These are phyloP conservation scores for Lottia scabra DNA, from an alignment of 2,888 invertebrate species.

Conservation along the genomic window DNA sequence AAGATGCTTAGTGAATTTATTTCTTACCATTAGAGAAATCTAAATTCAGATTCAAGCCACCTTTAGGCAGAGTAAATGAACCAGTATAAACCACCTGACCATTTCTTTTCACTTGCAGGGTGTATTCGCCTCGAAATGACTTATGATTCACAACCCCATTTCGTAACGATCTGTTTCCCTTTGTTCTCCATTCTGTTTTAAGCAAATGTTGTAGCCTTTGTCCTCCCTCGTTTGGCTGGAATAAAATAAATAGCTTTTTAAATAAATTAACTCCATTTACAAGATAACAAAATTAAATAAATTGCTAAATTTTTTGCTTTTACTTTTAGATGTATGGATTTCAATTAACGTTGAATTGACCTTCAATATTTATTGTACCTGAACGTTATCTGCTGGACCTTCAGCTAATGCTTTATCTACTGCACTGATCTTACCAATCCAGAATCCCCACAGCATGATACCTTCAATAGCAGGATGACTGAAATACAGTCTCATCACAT, in stretches of 20 bases:
- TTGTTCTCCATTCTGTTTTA: constrained; percentile 12
- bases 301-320: no score
- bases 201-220: not conserved
- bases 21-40: no score
- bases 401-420: constrained; percentile 21
- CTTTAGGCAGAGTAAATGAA: not conserved
- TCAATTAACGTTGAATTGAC: no score
- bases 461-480: constrained; percentile 35
- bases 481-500: constrained; percentile 27
- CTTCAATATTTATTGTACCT: no score
- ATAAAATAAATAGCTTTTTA: not conserved
- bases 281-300: no score
- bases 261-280: no score
- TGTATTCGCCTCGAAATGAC: constrained; percentile 8
- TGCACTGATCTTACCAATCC: not conserved
- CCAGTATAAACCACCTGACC: not conserved
- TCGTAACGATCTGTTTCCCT: not conserved
- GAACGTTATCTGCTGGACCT: constrained; percentile 13
- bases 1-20: no score
- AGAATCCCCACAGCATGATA: constrained; percentile 25
- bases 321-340: no score
- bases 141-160: not conserved
- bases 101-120: constrained; percentile 1
- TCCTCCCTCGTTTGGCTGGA: constrained; percentile 10
- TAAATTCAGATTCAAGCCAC: not conserved